Evolutionary conservation across 2,797 vertebrate species (phyloP).

Genomic region (Triplophysa bombifrons): DNA sequence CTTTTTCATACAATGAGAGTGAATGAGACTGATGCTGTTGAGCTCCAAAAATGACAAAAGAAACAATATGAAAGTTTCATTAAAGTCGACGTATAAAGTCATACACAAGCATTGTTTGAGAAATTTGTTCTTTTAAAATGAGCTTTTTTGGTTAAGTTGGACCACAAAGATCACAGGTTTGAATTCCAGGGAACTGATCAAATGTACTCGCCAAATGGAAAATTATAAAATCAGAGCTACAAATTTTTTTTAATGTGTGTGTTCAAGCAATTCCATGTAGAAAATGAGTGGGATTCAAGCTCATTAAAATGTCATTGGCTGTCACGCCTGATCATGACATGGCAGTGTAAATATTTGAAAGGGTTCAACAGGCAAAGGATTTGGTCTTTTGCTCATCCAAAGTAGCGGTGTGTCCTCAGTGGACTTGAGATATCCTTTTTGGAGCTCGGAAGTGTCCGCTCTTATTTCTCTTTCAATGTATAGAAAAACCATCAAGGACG

Average conservation of each 20-base stretch:
- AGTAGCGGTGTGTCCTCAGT: not conserved
- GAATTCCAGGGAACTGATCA: no score
- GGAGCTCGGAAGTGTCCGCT: not conserved
- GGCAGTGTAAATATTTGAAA: not conserved
- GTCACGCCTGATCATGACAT: not conserved
- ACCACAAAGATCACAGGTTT: no score
- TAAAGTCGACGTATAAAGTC: not conserved
- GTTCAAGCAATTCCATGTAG: not conserved
- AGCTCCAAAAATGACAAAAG: not conserved
- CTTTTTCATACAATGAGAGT: not conserved
- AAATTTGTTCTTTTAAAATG: no score
- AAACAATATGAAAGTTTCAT: not conserved
- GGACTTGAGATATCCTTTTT: not conserved
- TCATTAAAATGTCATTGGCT: no score
- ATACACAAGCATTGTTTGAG: no score
- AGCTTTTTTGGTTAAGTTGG: no score
- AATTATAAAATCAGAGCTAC: not conserved
- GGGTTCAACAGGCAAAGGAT: not conserved
- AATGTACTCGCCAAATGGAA: no score
- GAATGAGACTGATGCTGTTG: not conserved
- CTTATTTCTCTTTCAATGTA: slow-evolving; percentile 6
- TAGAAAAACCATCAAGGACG: slow-evolving; percentile 5
- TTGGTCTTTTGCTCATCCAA: not conserved
- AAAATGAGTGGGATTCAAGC: not conserved
- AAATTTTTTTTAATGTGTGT: not conserved